These are phyloP conservation scores for Felis chaus DNA, from an alignment of 2,113 vertebrate genomes.

Conservation along the genomic window DNA sequence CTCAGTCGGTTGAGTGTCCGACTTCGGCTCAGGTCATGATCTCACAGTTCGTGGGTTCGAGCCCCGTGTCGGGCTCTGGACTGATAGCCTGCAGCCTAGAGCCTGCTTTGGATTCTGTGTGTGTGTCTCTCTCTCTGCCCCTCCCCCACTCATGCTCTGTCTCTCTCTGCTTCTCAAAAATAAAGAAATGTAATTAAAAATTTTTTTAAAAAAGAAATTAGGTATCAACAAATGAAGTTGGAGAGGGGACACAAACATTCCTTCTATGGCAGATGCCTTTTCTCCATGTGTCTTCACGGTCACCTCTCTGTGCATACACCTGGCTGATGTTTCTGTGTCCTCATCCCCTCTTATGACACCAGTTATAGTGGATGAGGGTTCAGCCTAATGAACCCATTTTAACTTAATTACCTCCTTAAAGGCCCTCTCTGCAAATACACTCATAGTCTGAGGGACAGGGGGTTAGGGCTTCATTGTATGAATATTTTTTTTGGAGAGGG, in stretches of 20 bases:
- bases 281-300: not conserved
- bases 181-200: too few species aligned
- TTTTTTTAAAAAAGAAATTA: not conserved
- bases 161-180: too few species aligned
- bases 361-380: not conserved
- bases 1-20: too few species aligned
- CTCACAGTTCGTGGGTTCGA: too few species aligned
- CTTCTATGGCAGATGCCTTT: not conserved
- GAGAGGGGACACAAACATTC: not conserved
- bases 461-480: not conserved
- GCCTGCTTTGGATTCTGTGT: too few species aligned
- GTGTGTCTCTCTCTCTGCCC: too few species aligned
- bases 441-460: not conserved
- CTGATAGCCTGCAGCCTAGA: too few species aligned
- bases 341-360: not conserved
- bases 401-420: not conserved
- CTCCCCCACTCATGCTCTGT: too few species aligned
- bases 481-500: too few species aligned
- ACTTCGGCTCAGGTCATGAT: too few species aligned
- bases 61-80: too few species aligned
- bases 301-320: not conserved
- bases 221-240: not conserved
- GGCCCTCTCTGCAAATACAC: not conserved
- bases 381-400: not conserved
- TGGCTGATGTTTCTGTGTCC: not conserved